phyloP scores from a whole-genome alignment of 2,113 vertebrate genomes.

The Rhabdomys dilectus region DNA sequence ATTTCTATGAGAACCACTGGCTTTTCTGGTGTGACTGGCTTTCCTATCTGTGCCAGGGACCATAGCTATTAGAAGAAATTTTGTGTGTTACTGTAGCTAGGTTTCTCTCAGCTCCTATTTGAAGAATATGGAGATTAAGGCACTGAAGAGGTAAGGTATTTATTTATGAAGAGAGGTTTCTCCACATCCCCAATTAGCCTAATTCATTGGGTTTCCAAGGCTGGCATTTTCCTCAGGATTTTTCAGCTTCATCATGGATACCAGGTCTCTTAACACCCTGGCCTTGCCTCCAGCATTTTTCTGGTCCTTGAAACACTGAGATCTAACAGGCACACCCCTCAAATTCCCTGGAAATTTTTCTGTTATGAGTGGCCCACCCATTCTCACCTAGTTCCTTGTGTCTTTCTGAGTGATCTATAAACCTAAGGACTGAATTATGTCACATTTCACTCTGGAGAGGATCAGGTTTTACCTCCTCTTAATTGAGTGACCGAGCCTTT shows the following conservation, averaged over 20 bases:
- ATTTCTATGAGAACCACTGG: neutral
- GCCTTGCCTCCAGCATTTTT: neutral
- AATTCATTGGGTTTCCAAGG: neutral
- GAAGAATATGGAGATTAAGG: neutral
- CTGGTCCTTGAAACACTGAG: conserved; percentile 7
- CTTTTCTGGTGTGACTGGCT: neutral
- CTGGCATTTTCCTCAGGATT: neutral
- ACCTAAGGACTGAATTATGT: conserved; percentile 79
- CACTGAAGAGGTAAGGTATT: neutral
- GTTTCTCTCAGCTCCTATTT: neutral
- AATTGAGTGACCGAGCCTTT: conserved; percentile 82
- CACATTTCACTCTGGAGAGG: conserved; percentile 84
- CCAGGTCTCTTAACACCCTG: neutral
- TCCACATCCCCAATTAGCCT: neutral
- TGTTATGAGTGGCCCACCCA: conserved; percentile 68
- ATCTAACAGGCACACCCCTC: conserved; percentile 69
- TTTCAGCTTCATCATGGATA: neutral
- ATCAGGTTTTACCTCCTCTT: conserved; percentile 85
- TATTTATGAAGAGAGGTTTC: neutral
- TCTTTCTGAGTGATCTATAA: conserved; percentile 80
- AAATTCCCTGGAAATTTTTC: conserved; percentile 79
- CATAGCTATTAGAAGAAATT: neutral
- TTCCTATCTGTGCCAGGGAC: neutral
- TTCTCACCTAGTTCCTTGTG: conserved; percentile 81
- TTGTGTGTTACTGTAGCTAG: neutral